Evolutionary conservation across 2,797 vertebrate genomes (phyloP), one percentile per base, ranked within the genome.

Genomic region (Coranthus polyacanthus): DNA sequence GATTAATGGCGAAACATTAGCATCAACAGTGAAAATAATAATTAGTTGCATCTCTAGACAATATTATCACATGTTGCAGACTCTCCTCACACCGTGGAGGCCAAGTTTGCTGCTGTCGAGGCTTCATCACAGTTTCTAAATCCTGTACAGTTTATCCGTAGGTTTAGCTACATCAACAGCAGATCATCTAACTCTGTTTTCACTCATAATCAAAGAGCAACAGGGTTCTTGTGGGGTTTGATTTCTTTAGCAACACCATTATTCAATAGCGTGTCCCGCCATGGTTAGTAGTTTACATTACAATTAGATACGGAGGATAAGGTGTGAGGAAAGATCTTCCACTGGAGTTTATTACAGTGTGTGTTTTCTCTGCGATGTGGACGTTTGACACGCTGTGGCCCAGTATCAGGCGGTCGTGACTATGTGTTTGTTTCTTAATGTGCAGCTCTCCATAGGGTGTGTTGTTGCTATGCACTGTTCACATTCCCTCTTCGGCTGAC

Each of bases 401-500:
- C n/a, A n/a, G n/a, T n/a, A n/a, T n/a, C n/a, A n/a, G n/a, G n/a
- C n/a, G n/a, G n/a, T n/a, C n/a, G 24, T 26, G 24, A 60, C 34
- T 11, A 8, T 44, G 34, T 65, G 46, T 81, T 75, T 77, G 46
- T 72, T 63, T 56, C 47, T 53, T 49, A 72, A 67, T 41, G n/a
- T 43, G 45, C 5, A 39, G 62, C 55, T 62, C 57, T 74, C 61
- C 58, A 7, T 65, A 26, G 49, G 55, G 42, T 29, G 34, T 54
- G 51, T 74, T 83, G 73, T 84, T 84, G 58, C 77, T 65, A 56
- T 46, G 74, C 37, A 36, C 47, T 26, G 51, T 61, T 76, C 75
- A 59, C 62, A 69, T 68, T 78, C 68, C 60, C 72, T 46, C 45
- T 15, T 72, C 66, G 49, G 72, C 73, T 84, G 84, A 88, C 89